These are phyloP conservation scores for Nothocercus nigrocapillus DNA, from an alignment of 2,113 vertebrate genomes.

Conservation along the genomic window DNA sequence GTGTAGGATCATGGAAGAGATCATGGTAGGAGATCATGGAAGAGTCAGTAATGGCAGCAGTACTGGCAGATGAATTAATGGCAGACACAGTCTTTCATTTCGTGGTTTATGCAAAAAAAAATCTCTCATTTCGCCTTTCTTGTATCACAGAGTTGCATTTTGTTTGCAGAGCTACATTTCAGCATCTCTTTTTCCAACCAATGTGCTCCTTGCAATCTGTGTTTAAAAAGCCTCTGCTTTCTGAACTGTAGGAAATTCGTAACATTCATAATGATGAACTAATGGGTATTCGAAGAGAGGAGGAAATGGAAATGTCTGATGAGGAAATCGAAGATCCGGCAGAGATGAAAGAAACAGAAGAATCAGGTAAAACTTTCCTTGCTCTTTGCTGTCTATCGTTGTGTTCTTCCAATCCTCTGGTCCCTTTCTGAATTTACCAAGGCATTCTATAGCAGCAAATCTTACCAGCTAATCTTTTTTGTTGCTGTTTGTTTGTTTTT, in stretches of 20 bases:
- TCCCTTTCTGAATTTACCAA: background rate
- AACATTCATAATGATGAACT: conserved; percentile 97
- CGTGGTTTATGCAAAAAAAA: background rate
- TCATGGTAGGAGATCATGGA: background rate
- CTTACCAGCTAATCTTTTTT: background rate
- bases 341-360: conserved; percentile 89
- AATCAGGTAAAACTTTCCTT: conserved; percentile 82
- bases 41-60: too few relatives aligned
- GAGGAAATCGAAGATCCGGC: conserved; percentile 88
- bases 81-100: background rate
- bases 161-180: background rate
- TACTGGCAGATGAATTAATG: background rate
- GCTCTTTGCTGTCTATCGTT: background rate
- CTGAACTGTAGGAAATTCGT: conserved; percentile 89
- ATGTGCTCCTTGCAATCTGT: background rate
- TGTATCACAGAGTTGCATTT: background rate
- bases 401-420: background rate
- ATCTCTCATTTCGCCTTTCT: background rate
- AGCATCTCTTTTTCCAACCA: background rate
- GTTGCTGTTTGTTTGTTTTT: too few relatives aligned
- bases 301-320: conserved; percentile 99
- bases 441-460: background rate
- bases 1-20: background rate
- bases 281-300: conserved; percentile 95
- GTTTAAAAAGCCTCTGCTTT: conserved; percentile 31